Evolutionary conservation across 2,888 invertebrate genomes (phyloP).

Genomic region (Limnephilus auricula): DNA sequence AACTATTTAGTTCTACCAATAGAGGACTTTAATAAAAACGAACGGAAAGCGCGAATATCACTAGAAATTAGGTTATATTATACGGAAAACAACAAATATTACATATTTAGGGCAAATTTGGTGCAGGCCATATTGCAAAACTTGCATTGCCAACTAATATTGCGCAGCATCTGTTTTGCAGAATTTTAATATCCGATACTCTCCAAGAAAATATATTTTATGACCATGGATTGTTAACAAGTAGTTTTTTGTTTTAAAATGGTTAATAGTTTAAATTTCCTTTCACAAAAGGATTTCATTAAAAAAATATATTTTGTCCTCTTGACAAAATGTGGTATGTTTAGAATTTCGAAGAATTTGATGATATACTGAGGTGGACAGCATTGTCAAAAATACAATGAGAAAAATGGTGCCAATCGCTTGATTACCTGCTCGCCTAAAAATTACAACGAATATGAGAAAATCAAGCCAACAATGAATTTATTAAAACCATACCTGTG

Average conservation of each 20-base stretch:
- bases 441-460: neutral
- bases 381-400: neutral
- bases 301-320: neutral
- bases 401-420: neutral
- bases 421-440: neutral
- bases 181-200: neutral
- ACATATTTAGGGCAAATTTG: neutral
- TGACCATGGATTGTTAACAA: neutral
- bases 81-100: neutral
- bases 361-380: neutral
- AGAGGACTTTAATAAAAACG: too few relatives aligned
- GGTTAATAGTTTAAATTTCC: neutral
- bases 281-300: too few relatives aligned
- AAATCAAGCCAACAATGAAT: conserved; percentile 21
- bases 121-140: neutral
- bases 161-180: neutral
- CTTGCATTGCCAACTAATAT: neutral
- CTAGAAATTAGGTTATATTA: neutral
- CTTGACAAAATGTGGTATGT: neutral
- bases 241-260: neutral
- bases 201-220: neutral
- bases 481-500: conserved; percentile 34
- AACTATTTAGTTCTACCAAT: neutral
- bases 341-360: neutral
- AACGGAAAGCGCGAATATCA: neutral